Base-by-base conservation (phyloP, 2,113 vertebrate genomes). In the Leuciscus idus region DNA sequence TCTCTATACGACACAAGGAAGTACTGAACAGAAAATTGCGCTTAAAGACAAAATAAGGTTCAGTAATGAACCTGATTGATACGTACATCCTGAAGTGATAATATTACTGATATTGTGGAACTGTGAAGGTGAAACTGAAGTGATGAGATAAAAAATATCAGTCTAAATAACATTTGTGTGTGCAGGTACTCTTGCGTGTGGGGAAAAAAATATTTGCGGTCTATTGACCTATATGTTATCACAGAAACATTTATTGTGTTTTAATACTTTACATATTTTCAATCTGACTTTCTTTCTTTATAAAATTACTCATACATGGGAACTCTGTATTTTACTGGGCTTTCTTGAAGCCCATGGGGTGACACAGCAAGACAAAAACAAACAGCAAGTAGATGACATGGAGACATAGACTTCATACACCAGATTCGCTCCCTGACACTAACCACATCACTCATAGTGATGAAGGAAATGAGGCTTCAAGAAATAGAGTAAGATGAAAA, bases 361-460 rank as follows among this genome's bases (percentile, higher is more conserved):
- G 26, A 81, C 73, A 76, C 76, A 88, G 62, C 72, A 79, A 82
- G 86, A 86, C 82, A 84, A 75, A 87, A 81, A 91, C 81, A 90
- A 92, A 92, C 84, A 85, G 59, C 1, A 12, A 11, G 86, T 86
- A 85, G 84, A 88, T 88, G 86, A 88, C 85, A 84, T 84, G 87
- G 36, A 88, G 85, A 87, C 86, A 68, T 81, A 84, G 84, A 82
- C 89, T 64, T 88, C 83, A 87, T 79, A 83, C 80, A 75, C 86
- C 46, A 79, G 68, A 46, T 85, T 90, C 74, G 83, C 87, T 89
- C 80, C 82, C 84, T 30, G 83, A 85, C 82, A 90, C 26, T 83
- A 82, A 88, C 88, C 74, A 79, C 91, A 90, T 92, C 81, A 52
- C 72, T 78, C 85, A 48, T 4, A 64, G 75, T 84, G 87, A 88